Evolutionary conservation across 2,113 vertebrate genomes (phyloP).

Genomic region (Symphodus melops): DNA sequence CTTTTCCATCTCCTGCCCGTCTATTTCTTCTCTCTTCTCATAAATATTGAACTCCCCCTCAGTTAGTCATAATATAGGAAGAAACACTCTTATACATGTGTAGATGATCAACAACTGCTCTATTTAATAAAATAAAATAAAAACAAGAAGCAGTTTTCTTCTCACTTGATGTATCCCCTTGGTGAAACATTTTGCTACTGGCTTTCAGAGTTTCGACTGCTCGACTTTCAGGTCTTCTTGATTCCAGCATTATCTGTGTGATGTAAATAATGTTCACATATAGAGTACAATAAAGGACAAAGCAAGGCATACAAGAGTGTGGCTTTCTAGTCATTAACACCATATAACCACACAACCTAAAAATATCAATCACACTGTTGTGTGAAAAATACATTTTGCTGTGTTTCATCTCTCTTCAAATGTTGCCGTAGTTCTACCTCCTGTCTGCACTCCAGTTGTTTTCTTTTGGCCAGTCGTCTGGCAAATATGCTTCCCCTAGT

Average conservation of each 20-base stretch:
- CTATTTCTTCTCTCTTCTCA: background rate
- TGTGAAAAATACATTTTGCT: too few species aligned
- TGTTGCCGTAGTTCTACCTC: background rate
- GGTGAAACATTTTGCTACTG: too few species aligned
- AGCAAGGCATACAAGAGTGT: background rate
- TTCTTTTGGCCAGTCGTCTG: background rate
- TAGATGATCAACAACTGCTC: background rate
- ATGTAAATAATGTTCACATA: too few species aligned
- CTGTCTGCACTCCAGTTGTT: background rate
- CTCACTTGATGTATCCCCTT: too few species aligned
- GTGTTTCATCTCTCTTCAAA: background rate
- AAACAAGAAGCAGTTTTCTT: too few species aligned
- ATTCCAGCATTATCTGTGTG: too few species aligned
- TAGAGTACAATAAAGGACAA: background rate
- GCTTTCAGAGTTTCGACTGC: too few species aligned
- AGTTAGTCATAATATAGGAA: background rate
- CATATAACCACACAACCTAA: background rate
- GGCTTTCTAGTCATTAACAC: background rate
- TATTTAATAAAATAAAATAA: too few species aligned
- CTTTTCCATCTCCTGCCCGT: background rate
- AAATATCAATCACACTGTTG: background rate
- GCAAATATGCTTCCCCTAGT: conserved; percentile 12
- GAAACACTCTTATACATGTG: background rate
- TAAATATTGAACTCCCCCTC: background rate
- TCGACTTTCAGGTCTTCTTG: too few species aligned